Conservation (phyloP, 2,888 invertebrate genomes). For the Pteria penguin region DNA sequence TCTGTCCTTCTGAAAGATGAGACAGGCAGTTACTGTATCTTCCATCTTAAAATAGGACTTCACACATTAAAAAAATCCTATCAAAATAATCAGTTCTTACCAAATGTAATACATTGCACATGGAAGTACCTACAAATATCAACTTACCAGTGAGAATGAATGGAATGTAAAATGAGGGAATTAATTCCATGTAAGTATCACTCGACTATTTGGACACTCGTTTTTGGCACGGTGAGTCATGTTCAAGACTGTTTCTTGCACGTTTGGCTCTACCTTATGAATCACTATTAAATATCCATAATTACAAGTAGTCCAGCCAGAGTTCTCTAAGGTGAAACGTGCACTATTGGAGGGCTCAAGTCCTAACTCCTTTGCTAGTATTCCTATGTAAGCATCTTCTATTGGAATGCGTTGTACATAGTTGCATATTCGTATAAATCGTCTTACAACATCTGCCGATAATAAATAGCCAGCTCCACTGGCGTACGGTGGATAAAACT, state of each 20-base stretch:
- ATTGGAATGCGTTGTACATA: conserved; percentile 72
- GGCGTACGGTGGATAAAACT: conserved; percentile 75
- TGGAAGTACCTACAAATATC: too few species aligned
- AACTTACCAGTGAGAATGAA: too few species aligned
- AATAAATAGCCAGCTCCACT: conserved; percentile 78
- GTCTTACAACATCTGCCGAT: conserved; percentile 68
- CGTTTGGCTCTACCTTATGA: conserved; percentile 67
- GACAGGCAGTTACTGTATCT: too few species aligned
- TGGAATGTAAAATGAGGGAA: background rate
- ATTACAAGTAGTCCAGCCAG: conserved; percentile 75
- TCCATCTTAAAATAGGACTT: too few species aligned
- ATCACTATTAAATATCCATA: conserved; percentile 75
- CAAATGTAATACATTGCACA: too few species aligned
- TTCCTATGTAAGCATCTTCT: conserved; percentile 79
- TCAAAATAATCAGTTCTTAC: too few species aligned
- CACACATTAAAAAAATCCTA: too few species aligned
- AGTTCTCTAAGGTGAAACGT: conserved; percentile 71
- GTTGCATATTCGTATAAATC: conserved; percentile 62
- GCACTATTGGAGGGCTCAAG: conserved; percentile 69
- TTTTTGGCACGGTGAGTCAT: conserved; percentile 59
- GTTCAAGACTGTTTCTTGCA: conserved; percentile 62
- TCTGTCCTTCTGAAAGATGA: too few species aligned
- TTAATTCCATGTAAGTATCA: conserved; percentile 41
- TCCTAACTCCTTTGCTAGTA: conserved; percentile 66
- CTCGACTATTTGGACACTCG: conserved; percentile 30